A percentile compares a stretch with the other conserved stretches of the same genome.
Evolutionary conservation across 1,140 invertebrate species (phyloP).

Genomic region (Euura saliciscinereae): DNA sequence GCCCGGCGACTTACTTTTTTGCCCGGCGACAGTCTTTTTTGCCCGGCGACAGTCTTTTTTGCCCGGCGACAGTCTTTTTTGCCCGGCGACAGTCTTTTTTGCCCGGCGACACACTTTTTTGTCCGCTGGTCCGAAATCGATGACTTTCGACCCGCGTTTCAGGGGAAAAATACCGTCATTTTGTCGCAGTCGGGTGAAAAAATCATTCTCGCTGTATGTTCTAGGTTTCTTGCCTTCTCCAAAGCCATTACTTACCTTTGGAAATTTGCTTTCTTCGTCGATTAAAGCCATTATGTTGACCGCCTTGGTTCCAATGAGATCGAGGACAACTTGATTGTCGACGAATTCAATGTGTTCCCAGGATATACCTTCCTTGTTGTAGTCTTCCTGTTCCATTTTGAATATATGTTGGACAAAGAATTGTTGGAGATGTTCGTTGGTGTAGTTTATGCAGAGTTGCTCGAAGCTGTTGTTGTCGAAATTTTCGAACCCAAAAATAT

Average conservation of each 20-base stretch:
- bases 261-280: constrained; percentile 95
- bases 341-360: constrained; percentile 93
- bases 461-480: constrained; percentile 93
- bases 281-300: constrained; percentile 92
- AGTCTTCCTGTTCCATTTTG: constrained; percentile 94
- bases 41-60: too few relatives aligned
- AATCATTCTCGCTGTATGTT: too few relatives aligned
- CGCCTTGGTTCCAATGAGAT: constrained; percentile 86
- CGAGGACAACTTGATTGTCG: constrained; percentile 91
- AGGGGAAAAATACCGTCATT: too few relatives aligned
- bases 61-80: too few relatives aligned
- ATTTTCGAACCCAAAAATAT: constrained; percentile 98
- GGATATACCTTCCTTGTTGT: constrained; percentile 86
- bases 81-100: too few relatives aligned
- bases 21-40: too few relatives aligned
- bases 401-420: constrained; percentile 97
- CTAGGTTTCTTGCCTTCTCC: too few relatives aligned
- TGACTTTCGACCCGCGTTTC: too few relatives aligned
- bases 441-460: constrained; percentile 96
- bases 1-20: too few relatives aligned
- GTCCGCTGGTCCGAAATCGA: too few relatives aligned
- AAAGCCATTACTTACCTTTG: constrained; percentile 67
- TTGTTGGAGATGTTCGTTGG: constrained; percentile 96
- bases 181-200: too few relatives aligned
- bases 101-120: too few relatives aligned